phyloP scores from a whole-genome alignment of 2,888 invertebrate genomes.

The Tetanocera ferruginea region DNA sequence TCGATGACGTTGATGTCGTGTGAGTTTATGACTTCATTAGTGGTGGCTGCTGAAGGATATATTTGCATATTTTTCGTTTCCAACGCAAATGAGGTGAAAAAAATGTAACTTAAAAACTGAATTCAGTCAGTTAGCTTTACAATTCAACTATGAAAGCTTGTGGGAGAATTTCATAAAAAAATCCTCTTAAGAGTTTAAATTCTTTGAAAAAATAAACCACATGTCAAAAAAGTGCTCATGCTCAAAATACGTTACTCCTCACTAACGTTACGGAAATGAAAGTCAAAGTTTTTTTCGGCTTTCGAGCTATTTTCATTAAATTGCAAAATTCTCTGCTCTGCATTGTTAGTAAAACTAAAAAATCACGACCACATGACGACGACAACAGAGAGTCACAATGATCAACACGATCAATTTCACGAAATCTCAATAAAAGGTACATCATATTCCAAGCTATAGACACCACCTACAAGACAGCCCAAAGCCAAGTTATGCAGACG shows the following conservation, averaged over 20 bases:
- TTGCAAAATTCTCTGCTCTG: conserved; percentile 48
- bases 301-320: conserved; percentile 33
- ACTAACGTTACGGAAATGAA: conserved; percentile 31
- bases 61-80: conserved; percentile 52
- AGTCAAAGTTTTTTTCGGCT: conserved; percentile 33
- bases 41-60: conserved; percentile 52
- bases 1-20: conserved; percentile 62
- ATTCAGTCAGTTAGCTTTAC: not conserved
- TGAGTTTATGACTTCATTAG: conserved; percentile 70
- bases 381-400: conserved; percentile 17
- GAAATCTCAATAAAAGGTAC: conserved; percentile 46
- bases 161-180: no score
- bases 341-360: conserved; percentile 51
- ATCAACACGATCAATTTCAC: conserved; percentile 50
- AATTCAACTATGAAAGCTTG: not conserved
- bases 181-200: no score
- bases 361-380: conserved; percentile 50
- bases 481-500: not conserved
- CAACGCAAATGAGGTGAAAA: conserved; percentile 3
- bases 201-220: not conserved
- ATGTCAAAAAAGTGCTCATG: not conserved
- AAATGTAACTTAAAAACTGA: not conserved
- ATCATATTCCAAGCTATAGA: not conserved
- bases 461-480: not conserved
- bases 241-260: not conserved